phyloP scores from a whole-genome alignment of 2,888 invertebrate genomes.

The Rhingia campestris region DNA sequence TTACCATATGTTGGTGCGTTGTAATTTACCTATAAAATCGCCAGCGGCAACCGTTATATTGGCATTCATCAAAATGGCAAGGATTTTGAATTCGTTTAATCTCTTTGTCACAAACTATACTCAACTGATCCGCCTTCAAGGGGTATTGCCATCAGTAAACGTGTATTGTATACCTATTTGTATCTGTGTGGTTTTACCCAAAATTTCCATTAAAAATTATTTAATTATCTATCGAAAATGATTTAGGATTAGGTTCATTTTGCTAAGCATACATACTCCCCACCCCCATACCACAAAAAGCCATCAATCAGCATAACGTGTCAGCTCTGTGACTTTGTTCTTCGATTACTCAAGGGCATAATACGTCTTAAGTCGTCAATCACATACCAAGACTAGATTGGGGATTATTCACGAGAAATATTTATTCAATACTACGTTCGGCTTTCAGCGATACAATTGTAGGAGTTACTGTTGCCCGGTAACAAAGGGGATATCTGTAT shows the following conservation, averaged over 20 bases:
- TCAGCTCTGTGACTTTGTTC: neutral
- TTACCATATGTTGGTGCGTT: too few species aligned
- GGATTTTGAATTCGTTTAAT: too few species aligned
- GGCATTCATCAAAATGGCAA: too few species aligned
- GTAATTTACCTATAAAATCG: too few species aligned
- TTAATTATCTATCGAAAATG: constrained; percentile 24
- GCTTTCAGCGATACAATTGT: neutral
- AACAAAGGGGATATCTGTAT: constrained; percentile 16
- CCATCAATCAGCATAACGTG: neutral
- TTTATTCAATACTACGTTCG: constrained; percentile 49
- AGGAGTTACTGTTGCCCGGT: constrained; percentile 15
- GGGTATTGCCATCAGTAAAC: neutral
- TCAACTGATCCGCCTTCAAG: neutral
- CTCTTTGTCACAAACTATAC: too few species aligned
- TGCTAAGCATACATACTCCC: neutral
- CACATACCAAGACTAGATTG: constrained; percentile 28
- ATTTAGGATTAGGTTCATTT: constrained; percentile 22
- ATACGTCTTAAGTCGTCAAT: constrained; percentile 30
- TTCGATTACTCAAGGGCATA: constrained; percentile 1
- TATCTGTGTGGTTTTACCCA: neutral
- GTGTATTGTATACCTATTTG: neutral
- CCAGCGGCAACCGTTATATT: too few species aligned
- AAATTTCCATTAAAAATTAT: constrained; percentile 25
- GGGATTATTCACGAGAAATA: constrained; percentile 59
- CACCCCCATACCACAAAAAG: too few species aligned